A percentile compares a stretch with the other conserved stretches of the same genome.
These are phyloP conservation scores for Aphidius colemani DNA, from an alignment of 2,888 invertebrate species.

Conservation along the genomic window DNA sequence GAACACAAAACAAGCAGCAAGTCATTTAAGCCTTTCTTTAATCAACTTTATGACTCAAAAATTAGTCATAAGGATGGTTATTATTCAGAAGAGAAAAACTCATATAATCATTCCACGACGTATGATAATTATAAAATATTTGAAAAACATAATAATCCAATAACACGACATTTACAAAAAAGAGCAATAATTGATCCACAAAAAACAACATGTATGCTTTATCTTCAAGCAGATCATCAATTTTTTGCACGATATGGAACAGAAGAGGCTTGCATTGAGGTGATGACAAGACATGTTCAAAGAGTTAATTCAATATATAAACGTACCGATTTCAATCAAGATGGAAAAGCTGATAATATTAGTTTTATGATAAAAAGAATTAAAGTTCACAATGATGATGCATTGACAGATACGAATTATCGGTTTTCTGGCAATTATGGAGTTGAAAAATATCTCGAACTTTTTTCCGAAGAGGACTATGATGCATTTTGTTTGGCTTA, in stretches of 20 bases:
- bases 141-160: neutral
- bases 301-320: constrained; percentile 88
- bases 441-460: constrained; percentile 96
- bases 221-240: constrained; percentile 94
- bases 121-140: neutral
- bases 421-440: constrained; percentile 95
- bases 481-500: constrained; percentile 98
- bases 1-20: no score
- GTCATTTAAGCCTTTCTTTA: constrained; percentile 44
- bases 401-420: constrained; percentile 83
- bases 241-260: constrained; percentile 94
- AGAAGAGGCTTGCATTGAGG: constrained; percentile 93
- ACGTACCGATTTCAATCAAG: constrained; percentile 88
- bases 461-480: constrained; percentile 98
- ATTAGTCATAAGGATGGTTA: constrained; percentile 48
- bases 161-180: constrained; percentile 54
- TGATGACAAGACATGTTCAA: constrained; percentile 93
- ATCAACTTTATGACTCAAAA: constrained; percentile 53
- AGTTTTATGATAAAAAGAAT: constrained; percentile 96
- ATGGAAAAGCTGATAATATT: constrained; percentile 89
- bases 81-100: constrained; percentile 43
- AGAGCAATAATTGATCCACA: constrained; percentile 78
- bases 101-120: neutral
- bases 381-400: constrained; percentile 88
- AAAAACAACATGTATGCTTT: constrained; percentile 93